Percentiles rank a stretch among this genome's conserved stretches.
phyloP scores from a whole-genome alignment of 2,888 invertebrate species.

The Ectemnius continuus region DNA sequence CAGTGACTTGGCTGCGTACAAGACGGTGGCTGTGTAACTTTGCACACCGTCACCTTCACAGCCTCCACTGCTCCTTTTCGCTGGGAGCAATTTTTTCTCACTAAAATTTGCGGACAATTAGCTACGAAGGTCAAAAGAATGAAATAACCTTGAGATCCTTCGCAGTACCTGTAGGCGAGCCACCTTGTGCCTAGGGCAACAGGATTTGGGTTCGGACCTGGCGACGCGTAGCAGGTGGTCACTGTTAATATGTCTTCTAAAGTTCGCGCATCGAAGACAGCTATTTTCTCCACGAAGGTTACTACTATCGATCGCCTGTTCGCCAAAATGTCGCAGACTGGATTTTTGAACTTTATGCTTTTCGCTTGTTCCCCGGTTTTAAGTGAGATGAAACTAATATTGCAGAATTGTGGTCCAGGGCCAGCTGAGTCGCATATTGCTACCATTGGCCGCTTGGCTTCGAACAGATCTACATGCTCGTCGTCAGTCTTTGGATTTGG shows the following conservation, averaged over 20 bases:
- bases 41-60: slow-evolving; percentile 91
- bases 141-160: neutral
- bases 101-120: slow-evolving; percentile 80
- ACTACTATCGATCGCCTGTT: slow-evolving; percentile 93
- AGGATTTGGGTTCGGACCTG: slow-evolving; percentile 89
- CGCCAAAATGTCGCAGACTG: slow-evolving; percentile 92
- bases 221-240: slow-evolving; percentile 93
- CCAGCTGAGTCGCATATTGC: slow-evolving; percentile 93
- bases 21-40: slow-evolving; percentile 94
- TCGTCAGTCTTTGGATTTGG: slow-evolving; percentile 85
- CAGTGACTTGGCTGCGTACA: slow-evolving; percentile 96
- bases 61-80: slow-evolving; percentile 89
- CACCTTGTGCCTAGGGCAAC: slow-evolving; percentile 91
- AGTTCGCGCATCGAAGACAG: slow-evolving; percentile 93
- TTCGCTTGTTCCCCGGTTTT: slow-evolving; percentile 90
- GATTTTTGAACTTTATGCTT: slow-evolving; percentile 94
- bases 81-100: slow-evolving; percentile 89
- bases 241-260: slow-evolving; percentile 92
- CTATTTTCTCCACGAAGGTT: slow-evolving; percentile 93
- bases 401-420: slow-evolving; percentile 87
- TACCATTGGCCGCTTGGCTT: slow-evolving; percentile 90
- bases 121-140: slow-evolving; percentile 3
- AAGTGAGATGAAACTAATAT: slow-evolving; percentile 91
- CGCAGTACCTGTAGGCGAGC: slow-evolving; percentile 83
- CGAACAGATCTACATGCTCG: slow-evolving; percentile 84